Conservation (phyloP, 2,888 invertebrate genomes). For the Gortyna flavago region DNA sequence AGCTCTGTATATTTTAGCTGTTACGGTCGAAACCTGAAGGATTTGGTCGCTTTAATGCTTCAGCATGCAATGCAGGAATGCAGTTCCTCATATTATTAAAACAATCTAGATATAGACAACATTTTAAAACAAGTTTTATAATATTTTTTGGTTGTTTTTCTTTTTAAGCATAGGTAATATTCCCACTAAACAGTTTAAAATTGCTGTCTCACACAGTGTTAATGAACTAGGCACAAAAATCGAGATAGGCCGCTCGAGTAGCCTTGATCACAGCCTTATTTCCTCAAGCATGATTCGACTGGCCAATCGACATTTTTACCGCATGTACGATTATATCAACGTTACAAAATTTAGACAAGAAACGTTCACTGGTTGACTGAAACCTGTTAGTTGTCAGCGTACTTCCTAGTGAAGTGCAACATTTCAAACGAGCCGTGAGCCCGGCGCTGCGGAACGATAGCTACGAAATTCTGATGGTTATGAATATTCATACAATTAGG, state of each 20-base stretch:
- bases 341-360: conserved; percentile 68
- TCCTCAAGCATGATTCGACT: conserved; percentile 52
- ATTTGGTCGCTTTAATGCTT: not conserved
- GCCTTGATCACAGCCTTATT: conserved; percentile 52
- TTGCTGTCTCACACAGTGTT: conserved; percentile 23
- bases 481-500: conserved; percentile 65
- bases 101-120: not conserved
- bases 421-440: conserved; percentile 71
- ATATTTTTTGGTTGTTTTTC: not conserved
- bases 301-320: conserved; percentile 58
- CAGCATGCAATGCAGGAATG: not conserved
- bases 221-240: conserved; percentile 48
- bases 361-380: conserved; percentile 58
- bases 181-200: not conserved
- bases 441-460: conserved; percentile 58
- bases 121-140: conserved; percentile 8
- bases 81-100: not conserved
- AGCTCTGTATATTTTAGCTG: not conserved
- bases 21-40: not conserved
- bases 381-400: conserved; percentile 67
- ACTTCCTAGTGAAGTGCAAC: conserved; percentile 70
- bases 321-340: conserved; percentile 71
- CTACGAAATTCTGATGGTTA: conserved; percentile 46
- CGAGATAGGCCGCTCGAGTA: conserved; percentile 32
- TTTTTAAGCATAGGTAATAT: not conserved